A percentile compares a stretch with the other conserved stretches of the same genome.
Evolutionary conservation across 2,113 vertebrate species (phyloP).

Genomic region (Calidris pugnax): DNA sequence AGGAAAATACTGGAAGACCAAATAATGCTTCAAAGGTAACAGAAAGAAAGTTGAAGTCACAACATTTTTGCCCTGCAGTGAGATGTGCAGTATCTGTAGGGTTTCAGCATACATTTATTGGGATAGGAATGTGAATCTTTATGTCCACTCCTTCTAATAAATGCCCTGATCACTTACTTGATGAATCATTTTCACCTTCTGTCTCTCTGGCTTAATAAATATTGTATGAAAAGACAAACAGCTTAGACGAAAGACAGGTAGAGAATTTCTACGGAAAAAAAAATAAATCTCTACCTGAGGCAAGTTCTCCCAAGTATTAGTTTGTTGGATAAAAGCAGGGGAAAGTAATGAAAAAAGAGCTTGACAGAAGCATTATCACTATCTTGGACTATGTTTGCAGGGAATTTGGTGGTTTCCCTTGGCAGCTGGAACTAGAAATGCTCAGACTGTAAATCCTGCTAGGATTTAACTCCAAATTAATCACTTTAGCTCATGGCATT

Average conservation of each 20-base stretch:
- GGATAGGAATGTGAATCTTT: not conserved
- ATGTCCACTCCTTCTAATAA: not conserved
- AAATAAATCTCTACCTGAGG: not conserved
- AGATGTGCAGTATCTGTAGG: not conserved
- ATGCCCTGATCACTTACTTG: not conserved
- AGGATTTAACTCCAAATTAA: not conserved
- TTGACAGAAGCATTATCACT: not conserved
- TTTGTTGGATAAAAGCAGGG: not conserved
- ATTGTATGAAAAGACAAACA: not conserved
- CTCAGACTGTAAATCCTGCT: not conserved
- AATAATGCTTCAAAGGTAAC: not conserved
- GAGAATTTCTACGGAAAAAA: not conserved
- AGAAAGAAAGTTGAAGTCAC: not conserved
- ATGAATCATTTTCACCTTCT: not conserved
- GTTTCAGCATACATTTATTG: not conserved
- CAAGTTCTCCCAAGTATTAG: not conserved
- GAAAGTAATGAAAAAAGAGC: not conserved
- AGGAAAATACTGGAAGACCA: not conserved
- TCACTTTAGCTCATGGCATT: not conserved
- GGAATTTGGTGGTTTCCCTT: not conserved
- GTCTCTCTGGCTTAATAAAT: not conserved
- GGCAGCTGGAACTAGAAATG: not conserved
- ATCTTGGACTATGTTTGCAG: not conserved
- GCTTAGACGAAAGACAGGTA: not conserved
- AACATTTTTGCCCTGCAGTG: not conserved